Evolutionary conservation across 1,140 invertebrate genomes (phyloP), one percentile per base, ranked within the genome.

Genomic region (Nylanderia fulva): DNA sequence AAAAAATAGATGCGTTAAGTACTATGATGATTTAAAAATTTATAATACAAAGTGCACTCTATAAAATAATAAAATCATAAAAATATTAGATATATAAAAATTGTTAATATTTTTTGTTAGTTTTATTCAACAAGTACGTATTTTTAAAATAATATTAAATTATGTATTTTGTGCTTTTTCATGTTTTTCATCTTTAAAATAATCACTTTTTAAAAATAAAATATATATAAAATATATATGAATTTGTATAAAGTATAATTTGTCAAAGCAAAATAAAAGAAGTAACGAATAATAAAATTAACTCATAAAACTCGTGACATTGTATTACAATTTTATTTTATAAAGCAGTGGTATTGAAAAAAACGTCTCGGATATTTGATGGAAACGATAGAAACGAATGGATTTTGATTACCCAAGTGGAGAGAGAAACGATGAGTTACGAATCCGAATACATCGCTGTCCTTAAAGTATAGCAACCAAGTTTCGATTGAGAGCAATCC

Each of bases 401-500:
- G 15, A 48, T 48, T 48, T 48, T 48, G 66, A 72, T 82, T 71
- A 58, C 33, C 24, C 24, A 71, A 45, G 39, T 60, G n/a, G 6
- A 69, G 18, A 80, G 11, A 69, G 24, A 80, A 69, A 36, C 24
- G 52, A 82, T 60, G 13, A 72, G 13, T 29, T 69, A 72, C 18
- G 54, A 60, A 33, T 58, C 27, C 66, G 36, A 56, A 58, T 71
- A 71, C 48, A 39, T 69, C 7, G 24, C 24, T 52, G 33, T 56
- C 29, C 66, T 72, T 82, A 82, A 21, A 45, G 9, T 29, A 58
- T 7, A 15, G n/a, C 36, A 36, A 45, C 11, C 9, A 45, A 60
- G 13, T 71, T 45, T 8, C 52, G 77, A 77, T 63, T 36, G 66
- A 60, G 36, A 42, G 52, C 52, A 82, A 72, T 82, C 21, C 36